Conservation (phyloP, 2,888 invertebrate genomes). For the Dusona sp. region DNA sequence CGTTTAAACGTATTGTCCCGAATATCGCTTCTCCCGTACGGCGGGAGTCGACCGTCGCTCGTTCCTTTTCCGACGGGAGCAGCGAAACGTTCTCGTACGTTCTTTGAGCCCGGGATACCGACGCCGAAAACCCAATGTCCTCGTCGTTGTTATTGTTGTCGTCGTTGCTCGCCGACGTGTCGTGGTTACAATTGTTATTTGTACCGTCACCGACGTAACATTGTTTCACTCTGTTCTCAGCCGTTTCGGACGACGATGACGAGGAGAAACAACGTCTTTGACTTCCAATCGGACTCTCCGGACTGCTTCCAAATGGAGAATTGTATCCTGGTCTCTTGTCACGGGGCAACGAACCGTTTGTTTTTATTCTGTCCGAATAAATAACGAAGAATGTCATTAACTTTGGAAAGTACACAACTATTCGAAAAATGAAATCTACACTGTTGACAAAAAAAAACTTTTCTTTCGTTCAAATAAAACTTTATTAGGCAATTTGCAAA, state of each 20-base stretch:
- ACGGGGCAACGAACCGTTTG: slow-evolving; percentile 94
- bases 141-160: slow-evolving; percentile 54
- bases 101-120: slow-evolving; percentile 72
- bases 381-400: neutral
- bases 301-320: slow-evolving; percentile 82
- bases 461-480: too few relatives aligned
- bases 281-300: slow-evolving; percentile 79
- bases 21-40: slow-evolving; percentile 68
- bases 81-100: slow-evolving; percentile 28
- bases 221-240: slow-evolving; percentile 83
- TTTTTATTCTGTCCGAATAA: slow-evolving; percentile 90
- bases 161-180: slow-evolving; percentile 54
- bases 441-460: neutral
- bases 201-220: slow-evolving; percentile 71
- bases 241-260: slow-evolving; percentile 72
- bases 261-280: slow-evolving; percentile 81
- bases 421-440: neutral
- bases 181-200: slow-evolving; percentile 62
- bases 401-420: neutral
- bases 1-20: slow-evolving; percentile 77
- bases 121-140: slow-evolving; percentile 47
- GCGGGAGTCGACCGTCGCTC: slow-evolving; percentile 54
- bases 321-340: slow-evolving; percentile 86
- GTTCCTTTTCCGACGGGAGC: slow-evolving; percentile 19
- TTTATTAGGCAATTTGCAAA: neutral